Evolutionary conservation across 2,113 vertebrate genomes (phyloP).

Genomic region (Corythoichthys haematopterus): DNA sequence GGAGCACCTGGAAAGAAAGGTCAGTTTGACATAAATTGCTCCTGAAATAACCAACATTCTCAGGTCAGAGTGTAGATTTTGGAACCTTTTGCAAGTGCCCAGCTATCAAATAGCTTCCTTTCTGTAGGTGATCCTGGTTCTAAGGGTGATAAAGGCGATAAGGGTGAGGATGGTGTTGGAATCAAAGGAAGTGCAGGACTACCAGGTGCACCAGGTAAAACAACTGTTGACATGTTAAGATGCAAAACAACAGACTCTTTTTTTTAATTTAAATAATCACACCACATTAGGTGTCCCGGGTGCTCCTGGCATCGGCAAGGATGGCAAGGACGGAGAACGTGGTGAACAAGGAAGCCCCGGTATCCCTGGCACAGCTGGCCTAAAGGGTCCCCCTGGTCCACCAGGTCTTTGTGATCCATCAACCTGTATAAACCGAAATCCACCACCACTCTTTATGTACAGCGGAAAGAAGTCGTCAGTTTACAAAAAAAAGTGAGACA

Average conservation of each 20-base stretch:
- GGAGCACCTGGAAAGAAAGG: slow-evolving; percentile 73
- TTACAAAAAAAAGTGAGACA: slow-evolving; percentile 65
- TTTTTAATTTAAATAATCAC: background rate
- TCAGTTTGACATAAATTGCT: slow-evolving; percentile 14
- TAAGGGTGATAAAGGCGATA: slow-evolving; percentile 68
- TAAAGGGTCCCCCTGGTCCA: slow-evolving; percentile 59
- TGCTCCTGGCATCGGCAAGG: slow-evolving; percentile 64
- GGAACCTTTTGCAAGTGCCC: background rate
- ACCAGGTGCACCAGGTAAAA: slow-evolving; percentile 69
- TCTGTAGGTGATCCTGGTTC: slow-evolving; percentile 63
- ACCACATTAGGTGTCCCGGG: slow-evolving; percentile 60
- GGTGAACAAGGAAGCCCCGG: slow-evolving; percentile 68
- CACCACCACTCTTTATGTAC: slow-evolving; percentile 68
- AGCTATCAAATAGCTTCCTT: background rate
- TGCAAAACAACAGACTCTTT: background rate
- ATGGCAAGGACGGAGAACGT: slow-evolving; percentile 64
- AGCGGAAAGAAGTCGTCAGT: slow-evolving; percentile 68
- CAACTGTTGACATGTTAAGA: background rate
- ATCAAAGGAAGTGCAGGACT: slow-evolving; percentile 66
- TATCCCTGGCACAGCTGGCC: slow-evolving; percentile 60
- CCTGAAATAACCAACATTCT: background rate
- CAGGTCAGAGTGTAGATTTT: background rate
- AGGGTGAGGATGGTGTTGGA: slow-evolving; percentile 71
- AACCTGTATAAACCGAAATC: slow-evolving; percentile 65
- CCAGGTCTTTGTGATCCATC: slow-evolving; percentile 77